phyloP scores from a whole-genome alignment of 37 sponge, comb jelly and placozoan species.

The Spongilla lacustris region DNA sequence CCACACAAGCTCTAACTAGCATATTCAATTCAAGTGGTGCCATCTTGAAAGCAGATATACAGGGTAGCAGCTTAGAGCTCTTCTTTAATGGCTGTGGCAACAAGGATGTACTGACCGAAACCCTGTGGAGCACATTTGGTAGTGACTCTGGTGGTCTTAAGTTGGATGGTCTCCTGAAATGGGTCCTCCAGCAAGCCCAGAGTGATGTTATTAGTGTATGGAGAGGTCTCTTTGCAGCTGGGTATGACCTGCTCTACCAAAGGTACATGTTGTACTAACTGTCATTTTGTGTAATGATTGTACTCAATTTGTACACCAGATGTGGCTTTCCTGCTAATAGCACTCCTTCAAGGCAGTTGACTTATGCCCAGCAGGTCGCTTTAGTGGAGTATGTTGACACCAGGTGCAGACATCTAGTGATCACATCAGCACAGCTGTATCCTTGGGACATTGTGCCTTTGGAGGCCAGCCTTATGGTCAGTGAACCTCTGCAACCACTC shows the following conservation, averaged over 20 bases:
- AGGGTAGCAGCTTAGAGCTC: neutral
- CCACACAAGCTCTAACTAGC: neutral
- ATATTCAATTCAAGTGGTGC: constrained; percentile 32
- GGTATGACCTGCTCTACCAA: constrained; percentile 79
- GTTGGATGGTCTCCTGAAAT: constrained; percentile 42
- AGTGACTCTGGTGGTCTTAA: constrained; percentile 15
- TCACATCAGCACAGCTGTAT: constrained; percentile 49
- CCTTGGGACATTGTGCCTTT: constrained; percentile 72
- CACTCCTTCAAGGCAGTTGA: neutral
- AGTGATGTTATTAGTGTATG: constrained; percentile 50
- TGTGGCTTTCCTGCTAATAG: constrained; percentile 28
- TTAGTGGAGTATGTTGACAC: constrained; percentile 75
- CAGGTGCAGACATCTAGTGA: constrained; percentile 51
- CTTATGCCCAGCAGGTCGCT: constrained; percentile 64
- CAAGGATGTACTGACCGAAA: neutral
- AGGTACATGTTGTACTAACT: constrained; percentile 33
- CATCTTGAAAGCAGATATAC: neutral
- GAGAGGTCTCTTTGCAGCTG: constrained; percentile 72
- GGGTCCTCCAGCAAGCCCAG: constrained; percentile 17
- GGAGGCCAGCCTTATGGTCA: constrained; percentile 33
- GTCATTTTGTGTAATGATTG: neutral
- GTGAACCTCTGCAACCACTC: constrained; percentile 64
- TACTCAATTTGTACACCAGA: neutral
- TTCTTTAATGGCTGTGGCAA: constrained; percentile 36
- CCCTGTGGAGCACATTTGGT: constrained; percentile 21